Conservation (phyloP, 2,797 vertebrate species). For the Ptychobarbus kaznakovi region DNA sequence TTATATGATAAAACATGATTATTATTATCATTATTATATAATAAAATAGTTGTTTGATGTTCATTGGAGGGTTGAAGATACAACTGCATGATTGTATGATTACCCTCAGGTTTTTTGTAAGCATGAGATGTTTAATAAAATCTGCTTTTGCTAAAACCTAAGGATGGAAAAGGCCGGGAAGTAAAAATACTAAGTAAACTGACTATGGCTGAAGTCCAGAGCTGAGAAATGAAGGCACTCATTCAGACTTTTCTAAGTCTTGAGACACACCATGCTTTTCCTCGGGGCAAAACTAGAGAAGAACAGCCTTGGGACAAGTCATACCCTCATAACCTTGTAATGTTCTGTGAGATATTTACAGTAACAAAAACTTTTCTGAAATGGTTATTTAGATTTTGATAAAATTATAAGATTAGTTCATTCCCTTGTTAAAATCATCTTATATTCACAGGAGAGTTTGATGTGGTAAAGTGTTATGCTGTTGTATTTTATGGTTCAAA, state of each 20-base stretch:
- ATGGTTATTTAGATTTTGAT: not conserved
- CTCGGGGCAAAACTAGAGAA: conserved; percentile 12
- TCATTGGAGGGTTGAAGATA: not conserved
- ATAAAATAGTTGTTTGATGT: conserved; percentile 1
- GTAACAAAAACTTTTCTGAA: not conserved
- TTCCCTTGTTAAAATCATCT: not conserved
- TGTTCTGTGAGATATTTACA: not conserved
- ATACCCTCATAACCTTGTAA: not conserved
- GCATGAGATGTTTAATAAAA: not conserved
- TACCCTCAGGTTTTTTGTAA: not conserved
- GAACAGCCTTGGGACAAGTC: not conserved
- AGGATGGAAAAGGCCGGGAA: conserved; percentile 24
- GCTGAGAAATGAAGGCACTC: conserved; percentile 17
- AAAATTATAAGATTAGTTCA: not conserved
- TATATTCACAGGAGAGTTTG: not conserved
- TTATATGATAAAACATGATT: not conserved
- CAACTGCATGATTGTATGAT: not conserved
- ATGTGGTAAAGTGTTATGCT: not conserved
- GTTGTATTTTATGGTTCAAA: not conserved
- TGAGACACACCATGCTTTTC: conserved; percentile 27
- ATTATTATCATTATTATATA: not conserved
- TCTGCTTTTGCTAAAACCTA: not conserved
- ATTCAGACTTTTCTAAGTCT: conserved; percentile 24
- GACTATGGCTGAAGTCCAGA: conserved; percentile 4
- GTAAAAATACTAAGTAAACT: conserved; percentile 17